Evolutionary conservation across 2,888 invertebrate genomes (phyloP).

Genomic region (Ennomos erosarius): DNA sequence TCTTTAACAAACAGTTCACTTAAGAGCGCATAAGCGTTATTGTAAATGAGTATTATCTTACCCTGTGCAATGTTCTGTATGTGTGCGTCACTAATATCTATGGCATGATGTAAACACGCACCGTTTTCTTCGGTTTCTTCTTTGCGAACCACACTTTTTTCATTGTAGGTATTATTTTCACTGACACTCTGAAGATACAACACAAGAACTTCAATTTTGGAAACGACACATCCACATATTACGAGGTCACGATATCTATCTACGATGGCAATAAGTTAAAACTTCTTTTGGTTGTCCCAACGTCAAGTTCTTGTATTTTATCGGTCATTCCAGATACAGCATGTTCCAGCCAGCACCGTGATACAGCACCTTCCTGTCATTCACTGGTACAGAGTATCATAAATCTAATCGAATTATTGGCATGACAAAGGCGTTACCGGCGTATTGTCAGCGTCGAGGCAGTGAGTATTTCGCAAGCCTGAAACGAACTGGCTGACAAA

Average conservation of each 20-base stretch:
- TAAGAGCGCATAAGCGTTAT: background rate
- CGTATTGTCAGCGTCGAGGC: conserved; percentile 54
- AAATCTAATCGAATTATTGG: conserved; percentile 35
- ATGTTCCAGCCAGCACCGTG: too few relatives aligned
- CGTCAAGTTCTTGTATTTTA: conserved; percentile 18
- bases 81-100: conserved; percentile 59
- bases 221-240: background rate
- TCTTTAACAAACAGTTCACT: background rate
- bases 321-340: conserved; percentile 18
- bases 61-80: conserved; percentile 56
- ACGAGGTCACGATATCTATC: background rate
- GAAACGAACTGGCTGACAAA: conserved; percentile 71
- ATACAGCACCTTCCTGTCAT: conserved; percentile 37
- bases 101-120: conserved; percentile 57
- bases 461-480: conserved; percentile 72
- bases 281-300: conserved; percentile 5
- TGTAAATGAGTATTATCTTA: conserved; percentile 27
- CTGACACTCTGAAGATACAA: background rate
- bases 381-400: conserved; percentile 31
- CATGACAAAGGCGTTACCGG: conserved; percentile 33
- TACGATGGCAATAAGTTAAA: background rate
- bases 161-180: conserved; percentile 43
- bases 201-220: background rate
- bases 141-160: conserved; percentile 66
- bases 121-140: conserved; percentile 72